Evolutionary conservation across 1,140 invertebrate genomes (phyloP).

Genomic region (Pachypsylla venusta): DNA sequence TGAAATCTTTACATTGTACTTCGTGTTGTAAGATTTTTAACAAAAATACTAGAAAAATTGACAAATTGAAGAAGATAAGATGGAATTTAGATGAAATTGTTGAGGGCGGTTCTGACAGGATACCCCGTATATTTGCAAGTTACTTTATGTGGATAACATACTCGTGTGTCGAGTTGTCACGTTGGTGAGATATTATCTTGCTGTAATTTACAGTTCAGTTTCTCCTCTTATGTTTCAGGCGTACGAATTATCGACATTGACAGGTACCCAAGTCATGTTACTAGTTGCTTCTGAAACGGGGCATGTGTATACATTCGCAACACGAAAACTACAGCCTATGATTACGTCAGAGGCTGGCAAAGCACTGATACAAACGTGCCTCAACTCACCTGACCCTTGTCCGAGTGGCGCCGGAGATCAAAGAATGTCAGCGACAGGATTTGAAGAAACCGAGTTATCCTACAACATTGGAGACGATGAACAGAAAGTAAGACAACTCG

Average conservation of each 20-base stretch:
- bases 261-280: slow-evolving; percentile 97
- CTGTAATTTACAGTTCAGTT: neutral
- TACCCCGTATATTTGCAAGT: too few relatives aligned
- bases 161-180: neutral
- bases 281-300: slow-evolving; percentile 91
- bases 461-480: slow-evolving; percentile 91
- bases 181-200: neutral
- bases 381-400: slow-evolving; percentile 92
- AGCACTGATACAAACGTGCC: slow-evolving; percentile 93
- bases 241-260: slow-evolving; percentile 96
- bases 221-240: slow-evolving; percentile 50
- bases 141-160: neutral
- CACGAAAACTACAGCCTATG: slow-evolving; percentile 97
- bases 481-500: slow-evolving; percentile 90
- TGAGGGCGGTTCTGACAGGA: too few relatives aligned
- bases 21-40: too few relatives aligned
- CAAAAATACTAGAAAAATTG: too few relatives aligned
- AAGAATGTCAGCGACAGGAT: slow-evolving; percentile 94
- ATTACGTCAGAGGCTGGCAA: slow-evolving; percentile 98
- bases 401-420: slow-evolving; percentile 60
- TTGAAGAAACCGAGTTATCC: slow-evolving; percentile 94
- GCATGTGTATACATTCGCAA: slow-evolving; percentile 99
- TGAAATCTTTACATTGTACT: too few relatives aligned
- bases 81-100: too few relatives aligned
- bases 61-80: too few relatives aligned